Conservation (phyloP, 2,797 vertebrate species). For the Potorous gilbertii region DNA sequence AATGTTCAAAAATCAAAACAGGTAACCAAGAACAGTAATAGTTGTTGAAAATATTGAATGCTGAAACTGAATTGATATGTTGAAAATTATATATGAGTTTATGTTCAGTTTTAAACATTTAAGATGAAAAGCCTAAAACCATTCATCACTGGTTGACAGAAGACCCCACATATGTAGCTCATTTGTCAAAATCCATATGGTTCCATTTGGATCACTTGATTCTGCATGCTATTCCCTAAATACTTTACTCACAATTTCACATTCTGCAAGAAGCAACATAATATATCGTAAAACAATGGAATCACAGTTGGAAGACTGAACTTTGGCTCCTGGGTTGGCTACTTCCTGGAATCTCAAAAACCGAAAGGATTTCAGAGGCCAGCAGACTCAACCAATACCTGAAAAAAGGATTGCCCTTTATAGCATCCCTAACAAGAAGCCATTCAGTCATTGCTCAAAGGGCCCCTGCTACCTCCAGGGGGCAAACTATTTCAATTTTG, state of each 20-base stretch:
- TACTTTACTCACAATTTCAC: background rate
- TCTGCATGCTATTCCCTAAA: background rate
- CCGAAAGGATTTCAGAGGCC: background rate
- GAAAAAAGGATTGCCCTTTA: background rate
- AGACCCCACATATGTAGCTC: background rate
- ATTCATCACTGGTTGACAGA: background rate
- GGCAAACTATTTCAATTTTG: background rate
- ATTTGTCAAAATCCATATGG: background rate
- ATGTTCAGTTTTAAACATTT: background rate
- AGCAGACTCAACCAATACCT: background rate
- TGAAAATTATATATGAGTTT: background rate
- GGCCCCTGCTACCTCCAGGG: background rate
- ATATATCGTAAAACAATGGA: background rate
- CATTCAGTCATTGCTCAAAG: background rate
- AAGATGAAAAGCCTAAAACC: background rate
- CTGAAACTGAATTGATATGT: too few species aligned
- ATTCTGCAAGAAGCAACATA: background rate
- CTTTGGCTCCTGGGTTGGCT: background rate
- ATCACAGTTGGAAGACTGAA: background rate
- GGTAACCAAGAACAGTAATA: background rate
- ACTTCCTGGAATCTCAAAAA: background rate
- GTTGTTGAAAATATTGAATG: too few species aligned
- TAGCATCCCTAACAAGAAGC: background rate
- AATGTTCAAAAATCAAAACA: background rate
- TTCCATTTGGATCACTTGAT: background rate